These are phyloP conservation scores for Selene dorsalis DNA, from an alignment of 2,797 vertebrate genomes.

Conservation along the genomic window DNA sequence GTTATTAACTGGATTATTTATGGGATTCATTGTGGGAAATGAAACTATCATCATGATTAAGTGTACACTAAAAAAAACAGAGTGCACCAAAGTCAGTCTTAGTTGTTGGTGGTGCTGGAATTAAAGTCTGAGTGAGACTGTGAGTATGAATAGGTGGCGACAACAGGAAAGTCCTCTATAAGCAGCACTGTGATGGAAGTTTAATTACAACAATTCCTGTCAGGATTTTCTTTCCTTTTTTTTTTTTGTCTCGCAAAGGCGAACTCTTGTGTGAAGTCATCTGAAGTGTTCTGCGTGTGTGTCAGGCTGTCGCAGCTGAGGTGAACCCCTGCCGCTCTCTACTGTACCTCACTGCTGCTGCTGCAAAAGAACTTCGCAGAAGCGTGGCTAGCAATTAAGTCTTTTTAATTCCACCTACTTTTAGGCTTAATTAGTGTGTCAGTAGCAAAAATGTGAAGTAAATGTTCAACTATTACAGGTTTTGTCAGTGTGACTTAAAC, in stretches of 20 bases:
- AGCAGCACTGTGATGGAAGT: background rate
- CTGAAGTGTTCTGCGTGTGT: background rate
- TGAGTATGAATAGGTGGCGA: background rate
- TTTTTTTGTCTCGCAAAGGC: too few species aligned
- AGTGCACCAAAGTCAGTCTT: background rate
- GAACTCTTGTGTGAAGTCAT: background rate
- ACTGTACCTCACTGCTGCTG: background rate
- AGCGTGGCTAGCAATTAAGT: background rate
- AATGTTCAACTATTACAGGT: background rate
- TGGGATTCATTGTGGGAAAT: slow-evolving; percentile 49
- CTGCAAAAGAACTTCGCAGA: background rate
- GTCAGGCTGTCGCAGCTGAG: slow-evolving; percentile 2
- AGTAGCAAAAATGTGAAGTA: background rate
- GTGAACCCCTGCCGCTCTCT: background rate
- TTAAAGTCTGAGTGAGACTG: background rate
- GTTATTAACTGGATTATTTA: slow-evolving; percentile 32
- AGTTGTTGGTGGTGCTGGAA: slow-evolving; percentile 3
- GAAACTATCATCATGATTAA: slow-evolving; percentile 61
- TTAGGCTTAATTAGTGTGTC: slow-evolving; percentile 7
- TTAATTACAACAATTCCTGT: background rate
- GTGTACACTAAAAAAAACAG: background rate
- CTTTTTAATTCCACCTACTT: background rate
- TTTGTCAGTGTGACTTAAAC: background rate
- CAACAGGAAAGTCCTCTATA: background rate
- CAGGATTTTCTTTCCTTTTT: background rate